A percentile compares a stretch with the other conserved stretches of the same genome.
phyloP scores from a whole-genome alignment of 2,113 vertebrate species.

The Urocitellus parryii region DNA sequence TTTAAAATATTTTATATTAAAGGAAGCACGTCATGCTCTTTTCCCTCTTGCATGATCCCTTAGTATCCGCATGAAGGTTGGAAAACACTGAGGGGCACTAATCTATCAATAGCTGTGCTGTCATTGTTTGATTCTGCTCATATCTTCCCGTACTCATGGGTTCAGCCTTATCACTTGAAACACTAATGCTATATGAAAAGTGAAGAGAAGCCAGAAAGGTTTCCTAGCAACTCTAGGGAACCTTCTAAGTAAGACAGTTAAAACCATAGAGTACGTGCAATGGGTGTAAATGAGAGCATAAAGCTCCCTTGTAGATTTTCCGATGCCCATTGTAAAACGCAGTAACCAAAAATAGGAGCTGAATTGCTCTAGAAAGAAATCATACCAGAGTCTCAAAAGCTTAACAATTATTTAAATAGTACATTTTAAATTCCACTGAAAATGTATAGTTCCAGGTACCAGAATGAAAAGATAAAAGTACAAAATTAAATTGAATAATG shows the following conservation, averaged over 20 bases:
- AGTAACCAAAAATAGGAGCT: constrained; percentile 83
- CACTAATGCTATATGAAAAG: constrained; percentile 87
- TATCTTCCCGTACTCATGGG: constrained; percentile 85
- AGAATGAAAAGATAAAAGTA: constrained; percentile 59
- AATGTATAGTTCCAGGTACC: constrained; percentile 76
- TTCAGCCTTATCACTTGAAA: constrained; percentile 88
- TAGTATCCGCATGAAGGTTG: constrained; percentile 82
- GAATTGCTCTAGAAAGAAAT: constrained; percentile 86
- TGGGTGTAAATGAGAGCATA: constrained; percentile 83
- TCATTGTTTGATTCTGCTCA: constrained; percentile 86
- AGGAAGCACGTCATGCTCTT: constrained; percentile 67
- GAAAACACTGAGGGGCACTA: constrained; percentile 63
- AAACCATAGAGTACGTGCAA: constrained; percentile 84
- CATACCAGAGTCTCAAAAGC: constrained; percentile 83
- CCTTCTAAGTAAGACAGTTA: constrained; percentile 87
- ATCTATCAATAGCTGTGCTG: constrained; percentile 81
- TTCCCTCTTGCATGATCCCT: constrained; percentile 74
- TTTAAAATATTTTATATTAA: constrained; percentile 74
- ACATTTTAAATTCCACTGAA: constrained; percentile 81
- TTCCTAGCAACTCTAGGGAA: constrained; percentile 89
- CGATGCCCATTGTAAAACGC: constrained; percentile 83
- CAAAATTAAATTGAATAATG: constrained; percentile 72
- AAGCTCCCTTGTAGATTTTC: constrained; percentile 82
- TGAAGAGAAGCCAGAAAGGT: constrained; percentile 88
- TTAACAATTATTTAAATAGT: constrained; percentile 88